Evolutionary conservation across 2,888 invertebrate genomes (phyloP).

Genomic region (Dynastes grantii): DNA sequence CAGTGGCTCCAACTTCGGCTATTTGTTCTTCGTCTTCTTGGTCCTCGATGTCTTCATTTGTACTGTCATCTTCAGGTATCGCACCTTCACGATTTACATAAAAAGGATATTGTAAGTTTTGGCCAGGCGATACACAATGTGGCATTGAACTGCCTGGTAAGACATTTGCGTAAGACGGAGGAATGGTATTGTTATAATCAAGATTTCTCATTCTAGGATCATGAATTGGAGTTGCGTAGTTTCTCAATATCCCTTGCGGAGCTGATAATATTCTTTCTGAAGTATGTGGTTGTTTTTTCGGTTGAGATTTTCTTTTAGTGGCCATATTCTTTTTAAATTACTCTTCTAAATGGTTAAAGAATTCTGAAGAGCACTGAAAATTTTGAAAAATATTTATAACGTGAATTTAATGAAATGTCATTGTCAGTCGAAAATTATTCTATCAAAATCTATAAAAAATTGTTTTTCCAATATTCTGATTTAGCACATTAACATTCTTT

Average conservation of each 20-base stretch:
- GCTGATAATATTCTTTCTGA: neutral
- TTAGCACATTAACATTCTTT: neutral
- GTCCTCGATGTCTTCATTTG: slow-evolving; percentile 7
- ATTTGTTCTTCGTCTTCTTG: slow-evolving; percentile 1
- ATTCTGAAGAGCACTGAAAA: neutral
- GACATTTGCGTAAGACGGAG: neutral
- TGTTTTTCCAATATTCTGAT: no score
- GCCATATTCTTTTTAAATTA: neutral
- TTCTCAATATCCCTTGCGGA: slow-evolving; percentile 6
- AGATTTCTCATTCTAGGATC: neutral
- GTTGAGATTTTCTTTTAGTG: neutral
- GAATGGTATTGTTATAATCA: neutral
- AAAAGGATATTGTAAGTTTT: neutral
- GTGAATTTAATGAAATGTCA: slow-evolving; percentile 6
- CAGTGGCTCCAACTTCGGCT: neutral
- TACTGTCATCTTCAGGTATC: neutral
- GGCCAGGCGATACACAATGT: neutral
- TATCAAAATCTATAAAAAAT: neutral
- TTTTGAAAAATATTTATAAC: neutral
- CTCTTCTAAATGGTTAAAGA: neutral
- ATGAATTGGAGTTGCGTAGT: neutral
- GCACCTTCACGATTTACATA: neutral
- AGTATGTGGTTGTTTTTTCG: neutral
- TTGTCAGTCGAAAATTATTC: neutral
- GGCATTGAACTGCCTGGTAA: neutral